Base-by-base conservation (phyloP, 2,888 invertebrate genomes). In the Epinotia brunnichana region DNA sequence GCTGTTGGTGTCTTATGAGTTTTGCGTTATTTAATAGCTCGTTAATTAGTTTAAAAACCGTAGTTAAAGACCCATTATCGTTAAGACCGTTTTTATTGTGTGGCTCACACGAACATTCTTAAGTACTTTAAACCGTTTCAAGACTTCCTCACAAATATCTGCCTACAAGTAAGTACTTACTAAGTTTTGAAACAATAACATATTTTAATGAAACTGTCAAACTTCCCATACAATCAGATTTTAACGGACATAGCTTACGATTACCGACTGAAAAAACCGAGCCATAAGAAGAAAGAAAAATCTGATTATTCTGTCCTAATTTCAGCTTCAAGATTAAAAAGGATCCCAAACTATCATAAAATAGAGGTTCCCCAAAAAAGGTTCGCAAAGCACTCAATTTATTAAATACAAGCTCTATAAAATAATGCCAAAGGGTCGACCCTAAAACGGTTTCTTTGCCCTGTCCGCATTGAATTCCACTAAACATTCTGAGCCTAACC, bases 381-480 rank as follows among this genome's bases (percentile, higher is more conserved):
- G 48, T n/a, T 48, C 48, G n/a, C 48, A n/a, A 48, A n/a, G n/a
- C 48, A 48, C 48, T 48, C 48, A n/a, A 48, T 48, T 48, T 39
- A 60, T 60, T 39, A 60, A 60, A 60, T 39, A 60, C 17, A 60
- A 35, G 35, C 21, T 56, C 13, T 56, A 21, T 19, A 56, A 60
- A 39, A 39, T n/a, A 60, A 60, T 24, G 9, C 59, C 11, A 17
- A 35, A 19, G 51, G 35, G 19, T 64, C 41, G 41, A 44, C 54
- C 21, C 13, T 19, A 56, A 56, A 54, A 39, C 19, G 17, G 13
- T n/a, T 11, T 39, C 19, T 56, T 41, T 19, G 29, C 13, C 9
- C 9, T 29, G 44, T 13, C 19, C 24, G 21, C 54, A 44, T 29
- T 59, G 44, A 68, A 59, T 68, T 44, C 44, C 44, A 44, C 41